Conservation (phyloP, 1,140 invertebrate genomes). For the Homalodisca vitripennis region DNA sequence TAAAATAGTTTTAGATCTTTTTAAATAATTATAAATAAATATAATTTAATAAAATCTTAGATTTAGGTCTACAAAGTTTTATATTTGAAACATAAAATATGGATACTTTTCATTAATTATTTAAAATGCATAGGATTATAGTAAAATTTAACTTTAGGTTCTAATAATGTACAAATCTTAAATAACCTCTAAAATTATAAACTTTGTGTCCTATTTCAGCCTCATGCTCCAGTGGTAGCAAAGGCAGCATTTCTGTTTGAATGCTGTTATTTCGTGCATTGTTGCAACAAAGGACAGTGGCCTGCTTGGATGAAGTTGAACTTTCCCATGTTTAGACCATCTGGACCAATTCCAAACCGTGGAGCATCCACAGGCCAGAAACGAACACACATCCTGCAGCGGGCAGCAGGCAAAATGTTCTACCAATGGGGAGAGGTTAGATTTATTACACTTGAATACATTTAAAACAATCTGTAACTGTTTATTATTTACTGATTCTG, state of each 20-base stretch:
- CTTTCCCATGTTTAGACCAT: slow-evolving; percentile 74
- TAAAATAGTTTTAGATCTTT: too few relatives aligned
- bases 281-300: slow-evolving; percentile 98
- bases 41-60: too few relatives aligned
- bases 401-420: slow-evolving; percentile 93
- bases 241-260: slow-evolving; percentile 90
- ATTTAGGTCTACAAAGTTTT: too few relatives aligned
- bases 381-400: slow-evolving; percentile 78
- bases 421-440: slow-evolving; percentile 94
- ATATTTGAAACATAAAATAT: too few relatives aligned
- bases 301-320: slow-evolving; percentile 93
- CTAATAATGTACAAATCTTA: too few relatives aligned
- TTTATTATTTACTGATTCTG: too few relatives aligned
- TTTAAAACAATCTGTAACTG: too few relatives aligned
- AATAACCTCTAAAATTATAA: too few relatives aligned
- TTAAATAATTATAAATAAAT: too few relatives aligned
- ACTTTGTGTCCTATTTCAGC: slow-evolving; percentile 62
- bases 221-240: slow-evolving; percentile 87
- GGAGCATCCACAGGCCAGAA: slow-evolving; percentile 49
- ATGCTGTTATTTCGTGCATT: slow-evolving; percentile 94
- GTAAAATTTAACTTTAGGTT: too few relatives aligned
- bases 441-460: slow-evolving; percentile 14
- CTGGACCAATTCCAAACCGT: slow-evolving; percentile 58
- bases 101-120: too few relatives aligned
- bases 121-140: too few relatives aligned